Evolutionary conservation across 2,797 vertebrate genomes (phyloP).

Genomic region (Sarcophilus harrisii): DNA sequence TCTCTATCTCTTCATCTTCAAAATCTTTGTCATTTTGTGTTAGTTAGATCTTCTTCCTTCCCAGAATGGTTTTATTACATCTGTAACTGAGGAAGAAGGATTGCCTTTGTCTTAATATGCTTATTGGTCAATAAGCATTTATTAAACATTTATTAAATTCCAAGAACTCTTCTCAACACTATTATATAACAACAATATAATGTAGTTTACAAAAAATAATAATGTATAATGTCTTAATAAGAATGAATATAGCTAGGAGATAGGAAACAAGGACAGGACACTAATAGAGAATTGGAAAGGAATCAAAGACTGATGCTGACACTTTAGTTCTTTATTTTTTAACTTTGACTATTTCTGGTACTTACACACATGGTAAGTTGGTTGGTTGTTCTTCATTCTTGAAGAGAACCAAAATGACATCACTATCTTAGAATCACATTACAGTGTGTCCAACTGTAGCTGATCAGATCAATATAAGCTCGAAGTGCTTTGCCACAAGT

Average conservation of each 20-base stretch:
- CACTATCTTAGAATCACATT: no score
- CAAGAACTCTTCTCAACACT: neutral
- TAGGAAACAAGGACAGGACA: neutral
- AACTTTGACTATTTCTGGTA: neutral
- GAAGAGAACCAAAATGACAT: no score
- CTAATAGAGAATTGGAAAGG: neutral
- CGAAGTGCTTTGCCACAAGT: no score
- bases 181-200: neutral
- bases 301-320: neutral
- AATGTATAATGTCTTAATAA: neutral
- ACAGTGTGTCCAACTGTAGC: no score
- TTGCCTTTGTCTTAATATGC: neutral
- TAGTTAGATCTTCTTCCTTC: neutral
- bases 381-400: no score
- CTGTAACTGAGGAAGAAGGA: neutral
- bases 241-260: neutral
- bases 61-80: neutral
- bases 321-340: neutral
- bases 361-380: neutral
- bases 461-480: no score
- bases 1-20: neutral
- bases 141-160: neutral
- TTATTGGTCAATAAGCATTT: neutral
- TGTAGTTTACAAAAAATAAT: neutral
- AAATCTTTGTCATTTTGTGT: neutral